Evolutionary conservation across 1,140 invertebrate species (phyloP).

Genomic region (Oncopeltus fasciatus): DNA sequence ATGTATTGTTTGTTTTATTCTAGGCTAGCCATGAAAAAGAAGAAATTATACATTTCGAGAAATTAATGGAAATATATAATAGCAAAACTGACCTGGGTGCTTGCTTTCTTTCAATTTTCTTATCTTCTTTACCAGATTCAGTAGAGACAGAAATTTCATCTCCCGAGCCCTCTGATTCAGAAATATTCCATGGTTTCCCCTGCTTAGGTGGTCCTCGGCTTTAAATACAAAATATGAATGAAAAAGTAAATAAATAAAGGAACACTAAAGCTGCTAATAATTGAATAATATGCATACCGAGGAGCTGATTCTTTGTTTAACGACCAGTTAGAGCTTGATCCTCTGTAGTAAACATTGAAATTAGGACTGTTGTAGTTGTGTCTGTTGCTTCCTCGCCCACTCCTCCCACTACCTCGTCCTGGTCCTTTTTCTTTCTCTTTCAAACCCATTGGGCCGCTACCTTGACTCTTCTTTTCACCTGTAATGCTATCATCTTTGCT

Average conservation of each 20-base stretch:
- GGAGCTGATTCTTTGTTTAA: background rate
- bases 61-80: too few species aligned
- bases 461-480: background rate
- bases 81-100: background rate
- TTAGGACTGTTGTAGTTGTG: background rate
- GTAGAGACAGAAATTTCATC: constrained; percentile 38
- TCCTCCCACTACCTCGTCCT: constrained; percentile 19
- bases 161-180: constrained; percentile 42
- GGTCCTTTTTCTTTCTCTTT: constrained; percentile 14
- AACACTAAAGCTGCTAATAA: too few species aligned
- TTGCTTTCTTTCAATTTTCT: constrained; percentile 19
- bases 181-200: constrained; percentile 30
- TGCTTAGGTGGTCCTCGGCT: background rate
- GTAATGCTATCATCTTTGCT: background rate
- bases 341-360: background rate
- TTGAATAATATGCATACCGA: background rate
- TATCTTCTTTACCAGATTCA: constrained; percentile 36
- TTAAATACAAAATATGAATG: too few species aligned
- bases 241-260: too few species aligned
- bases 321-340: constrained; percentile 19
- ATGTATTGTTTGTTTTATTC: too few species aligned
- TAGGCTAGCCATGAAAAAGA: too few species aligned
- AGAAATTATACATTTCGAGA: too few species aligned
- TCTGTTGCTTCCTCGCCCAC: constrained; percentile 15
- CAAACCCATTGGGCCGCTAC: too few species aligned